Base-by-base conservation (phyloP, 2,113 vertebrate species). In the Chauna torquata region DNA sequence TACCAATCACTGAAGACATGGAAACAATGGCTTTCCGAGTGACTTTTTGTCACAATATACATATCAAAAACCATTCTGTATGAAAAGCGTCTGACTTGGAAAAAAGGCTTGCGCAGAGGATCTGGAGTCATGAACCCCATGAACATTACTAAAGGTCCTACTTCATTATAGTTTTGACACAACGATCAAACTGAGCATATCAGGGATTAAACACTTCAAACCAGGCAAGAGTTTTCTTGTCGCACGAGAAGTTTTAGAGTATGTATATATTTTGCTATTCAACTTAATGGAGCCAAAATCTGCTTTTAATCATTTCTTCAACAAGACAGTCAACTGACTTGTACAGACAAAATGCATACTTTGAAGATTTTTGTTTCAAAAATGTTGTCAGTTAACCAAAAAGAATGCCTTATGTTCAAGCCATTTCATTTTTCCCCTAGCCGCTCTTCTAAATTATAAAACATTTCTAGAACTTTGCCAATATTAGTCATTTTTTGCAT, bases 111-210 rank as follows among this genome's bases (percentile, higher is more conserved):
- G 1, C 45, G 71, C 19, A 40, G 32, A 84, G 54, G 22, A 85
- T 19, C 64, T 38, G n/a, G 14, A 92, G 30, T 59, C 55, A 44
- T 2, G 11, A 84, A 82, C 55, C 3, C 44, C 36, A 14, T 8
- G 8, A 78, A 34, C 45, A 30, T 10, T 30, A 25, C 20, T 28
- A 54, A 17, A 2, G 84, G 45, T 2, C 58, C 54, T 25, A 25
- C 47, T 52, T 44, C 23, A 72, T 28, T 11, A 13, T 1, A 79
- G 49, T 44, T 85, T 54, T 54, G 75, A 87, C 23, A 59, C 3
- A 1, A 19, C 1, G 0, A 83, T 15, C 1, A 0, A 55, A 12
- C 16, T 16, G 12, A 88, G 28, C 45, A 32, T 8, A 52, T 23
- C 15, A 3, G 16, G 19, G 16, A 77, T 71, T 38, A 50, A 80